phyloP scores from a whole-genome alignment of 2,113 vertebrate species.

The Kryptolebias marmoratus region DNA sequence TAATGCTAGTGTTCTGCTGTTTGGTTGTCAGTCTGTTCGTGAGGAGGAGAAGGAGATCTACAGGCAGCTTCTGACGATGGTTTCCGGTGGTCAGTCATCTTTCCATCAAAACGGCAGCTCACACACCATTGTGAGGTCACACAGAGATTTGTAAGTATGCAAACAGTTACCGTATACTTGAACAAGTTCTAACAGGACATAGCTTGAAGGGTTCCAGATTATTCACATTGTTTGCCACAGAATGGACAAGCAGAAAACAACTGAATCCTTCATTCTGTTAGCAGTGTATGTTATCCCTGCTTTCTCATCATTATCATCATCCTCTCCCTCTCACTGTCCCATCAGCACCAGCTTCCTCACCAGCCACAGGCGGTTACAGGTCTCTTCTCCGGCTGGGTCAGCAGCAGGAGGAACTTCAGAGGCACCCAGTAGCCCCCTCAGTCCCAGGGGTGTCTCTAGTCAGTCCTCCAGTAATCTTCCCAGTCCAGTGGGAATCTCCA shows the following conservation, averaged over 20 bases:
- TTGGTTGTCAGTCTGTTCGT: slow-evolving; percentile 82
- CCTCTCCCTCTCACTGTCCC: not conserved
- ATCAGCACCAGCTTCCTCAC: slow-evolving; percentile 80
- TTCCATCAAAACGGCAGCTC: slow-evolving; percentile 72
- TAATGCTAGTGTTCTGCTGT: not conserved
- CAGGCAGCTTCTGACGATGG: slow-evolving; percentile 89
- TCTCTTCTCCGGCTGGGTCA: slow-evolving; percentile 67
- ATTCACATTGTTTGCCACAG: not conserved
- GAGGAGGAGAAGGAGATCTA: slow-evolving; percentile 94
- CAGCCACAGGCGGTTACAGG: slow-evolving; percentile 70
- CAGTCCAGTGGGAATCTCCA: slow-evolving; percentile 68
- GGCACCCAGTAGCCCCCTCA: slow-evolving; percentile 69
- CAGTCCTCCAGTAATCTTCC: slow-evolving; percentile 75
- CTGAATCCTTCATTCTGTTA: not conserved
- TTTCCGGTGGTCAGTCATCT: slow-evolving; percentile 82
- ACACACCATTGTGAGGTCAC: slow-evolving; percentile 73
- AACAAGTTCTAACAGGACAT: not conserved
- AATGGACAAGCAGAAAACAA: not conserved
- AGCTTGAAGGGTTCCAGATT: too few species aligned
- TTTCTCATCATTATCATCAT: not conserved
- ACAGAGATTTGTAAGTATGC: slow-evolving; percentile 81
- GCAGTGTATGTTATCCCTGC: not conserved
- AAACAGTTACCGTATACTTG: not conserved
- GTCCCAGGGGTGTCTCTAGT: slow-evolving; percentile 69
- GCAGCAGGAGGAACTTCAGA: slow-evolving; percentile 65